Conservation (phyloP, 1,140 invertebrate genomes). For the Drosophila ercepeae region DNA sequence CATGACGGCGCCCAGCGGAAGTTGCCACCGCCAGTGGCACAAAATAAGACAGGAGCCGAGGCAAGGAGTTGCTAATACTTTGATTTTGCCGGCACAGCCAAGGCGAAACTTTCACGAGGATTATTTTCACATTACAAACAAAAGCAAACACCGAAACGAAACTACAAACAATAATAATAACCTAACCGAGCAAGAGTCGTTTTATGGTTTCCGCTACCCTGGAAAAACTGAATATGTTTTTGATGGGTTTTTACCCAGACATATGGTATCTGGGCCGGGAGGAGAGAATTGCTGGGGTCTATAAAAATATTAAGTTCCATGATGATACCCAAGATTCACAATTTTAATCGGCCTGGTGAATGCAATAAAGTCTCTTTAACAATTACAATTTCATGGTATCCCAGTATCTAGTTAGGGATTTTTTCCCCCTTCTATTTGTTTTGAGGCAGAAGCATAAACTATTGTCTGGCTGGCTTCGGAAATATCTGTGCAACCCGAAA, state of each 20-base stretch:
- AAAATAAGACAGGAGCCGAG: conserved; percentile 4
- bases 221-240: not conserved
- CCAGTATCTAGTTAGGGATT: not conserved
- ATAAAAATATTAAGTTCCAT: not conserved
- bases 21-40: conserved; percentile 28
- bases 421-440: not conserved
- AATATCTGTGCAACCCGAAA: conserved; percentile 9
- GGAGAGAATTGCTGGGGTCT: not conserved
- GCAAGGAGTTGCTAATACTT: conserved; percentile 61
- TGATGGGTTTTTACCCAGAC: not conserved
- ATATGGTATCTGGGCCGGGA: not conserved
- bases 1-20: conserved; percentile 59
- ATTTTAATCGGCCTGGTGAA: not conserved
- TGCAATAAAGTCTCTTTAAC: conserved; percentile 37
- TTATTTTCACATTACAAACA: conserved; percentile 79
- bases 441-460: conserved; percentile 49
- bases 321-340: no score
- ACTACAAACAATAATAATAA: conserved; percentile 59
- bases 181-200: conserved; percentile 31
- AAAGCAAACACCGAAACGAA: conserved; percentile 54
- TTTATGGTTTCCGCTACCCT: conserved; percentile 34
- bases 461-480: conserved; percentile 29
- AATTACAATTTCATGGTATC: not conserved
- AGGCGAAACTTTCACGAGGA: conserved; percentile 57
- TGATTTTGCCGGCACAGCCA: conserved; percentile 55